These are phyloP conservation scores for Crepidodera aurea DNA, from an alignment of 2,888 invertebrate genomes.

Conservation along the genomic window DNA sequence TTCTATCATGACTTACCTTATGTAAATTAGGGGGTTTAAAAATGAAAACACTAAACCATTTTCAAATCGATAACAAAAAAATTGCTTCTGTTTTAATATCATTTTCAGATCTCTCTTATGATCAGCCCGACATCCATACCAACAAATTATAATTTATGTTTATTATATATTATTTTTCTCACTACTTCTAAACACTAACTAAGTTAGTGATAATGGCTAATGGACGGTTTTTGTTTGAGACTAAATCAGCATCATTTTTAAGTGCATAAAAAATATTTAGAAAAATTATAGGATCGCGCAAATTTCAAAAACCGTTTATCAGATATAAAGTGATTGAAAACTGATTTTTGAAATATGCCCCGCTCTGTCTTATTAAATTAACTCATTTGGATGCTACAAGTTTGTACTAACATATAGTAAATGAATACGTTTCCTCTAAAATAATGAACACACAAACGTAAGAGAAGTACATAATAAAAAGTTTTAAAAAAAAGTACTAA, in stretches of 20 bases:
- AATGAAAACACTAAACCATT: no score
- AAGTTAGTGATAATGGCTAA: slow-evolving; percentile 55
- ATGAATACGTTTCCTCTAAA: slow-evolving; percentile 23
- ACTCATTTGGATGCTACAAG: slow-evolving; percentile 2
- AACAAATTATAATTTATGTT: slow-evolving; percentile 12
- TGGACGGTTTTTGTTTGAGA: slow-evolving; percentile 59
- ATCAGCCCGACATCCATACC: slow-evolving; percentile 6
- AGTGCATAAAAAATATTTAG: slow-evolving; percentile 5
- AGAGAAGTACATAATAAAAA: slow-evolving; percentile 22
- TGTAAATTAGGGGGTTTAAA: no score
- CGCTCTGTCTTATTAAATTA: background rate
- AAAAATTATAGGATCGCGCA: background rate
- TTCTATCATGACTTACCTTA: no score
- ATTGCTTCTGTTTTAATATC: no score
- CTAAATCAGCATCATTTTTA: slow-evolving; percentile 46
- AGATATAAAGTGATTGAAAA: background rate
- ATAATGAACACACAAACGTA: slow-evolving; percentile 43
- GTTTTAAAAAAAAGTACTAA: background rate
- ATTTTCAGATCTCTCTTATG: slow-evolving; percentile 1
- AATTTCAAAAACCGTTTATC: background rate
- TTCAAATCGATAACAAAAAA: no score
- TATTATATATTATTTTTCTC: slow-evolving; percentile 42
- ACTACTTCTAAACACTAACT: slow-evolving; percentile 51
- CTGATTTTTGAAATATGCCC: slow-evolving; percentile 7
- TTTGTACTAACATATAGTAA: slow-evolving; percentile 25